Conservation (phyloP, 2,113 vertebrate genomes). For the Chionodraco myersi region DNA sequence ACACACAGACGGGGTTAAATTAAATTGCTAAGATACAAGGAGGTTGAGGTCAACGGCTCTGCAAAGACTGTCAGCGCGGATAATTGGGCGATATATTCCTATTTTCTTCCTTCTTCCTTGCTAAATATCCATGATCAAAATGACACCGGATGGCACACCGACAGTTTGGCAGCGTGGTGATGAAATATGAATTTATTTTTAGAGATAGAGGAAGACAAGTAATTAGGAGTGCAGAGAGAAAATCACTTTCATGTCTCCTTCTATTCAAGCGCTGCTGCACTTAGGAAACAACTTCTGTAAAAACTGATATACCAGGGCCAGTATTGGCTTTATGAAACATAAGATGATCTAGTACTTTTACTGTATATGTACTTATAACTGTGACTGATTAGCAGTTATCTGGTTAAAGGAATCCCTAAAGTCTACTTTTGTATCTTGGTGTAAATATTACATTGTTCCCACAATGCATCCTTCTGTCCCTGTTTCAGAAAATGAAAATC, state of each 20-base stretch:
- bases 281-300: constrained; percentile 44
- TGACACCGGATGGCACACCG: constrained; percentile 66
- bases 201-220: constrained; percentile 70
- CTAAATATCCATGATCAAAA: constrained; percentile 81
- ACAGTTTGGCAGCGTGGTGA: constrained; percentile 48
- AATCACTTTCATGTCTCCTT: constrained; percentile 69
- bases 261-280: constrained; percentile 41
- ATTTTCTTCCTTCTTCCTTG: constrained; percentile 4
- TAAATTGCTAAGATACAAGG: constrained; percentile 81
- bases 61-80: constrained; percentile 76
- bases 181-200: constrained; percentile 75
- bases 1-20: constrained; percentile 79
- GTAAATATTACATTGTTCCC: not conserved
- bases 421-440: not conserved
- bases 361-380: constrained; percentile 11
- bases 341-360: constrained; percentile 8
- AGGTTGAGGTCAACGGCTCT: constrained; percentile 81
- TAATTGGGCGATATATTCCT: constrained; percentile 76
- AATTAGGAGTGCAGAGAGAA: constrained; percentile 67
- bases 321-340: constrained; percentile 28
- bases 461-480: not conserved
- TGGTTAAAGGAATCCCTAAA: not conserved
- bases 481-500: not conserved
- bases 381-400: not conserved
- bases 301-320: constrained; percentile 33